Percentiles rank a stretch among this genome's conserved stretches.
Evolutionary conservation across 1,140 invertebrate species (phyloP).

Genomic region (Meteorus sp.): DNA sequence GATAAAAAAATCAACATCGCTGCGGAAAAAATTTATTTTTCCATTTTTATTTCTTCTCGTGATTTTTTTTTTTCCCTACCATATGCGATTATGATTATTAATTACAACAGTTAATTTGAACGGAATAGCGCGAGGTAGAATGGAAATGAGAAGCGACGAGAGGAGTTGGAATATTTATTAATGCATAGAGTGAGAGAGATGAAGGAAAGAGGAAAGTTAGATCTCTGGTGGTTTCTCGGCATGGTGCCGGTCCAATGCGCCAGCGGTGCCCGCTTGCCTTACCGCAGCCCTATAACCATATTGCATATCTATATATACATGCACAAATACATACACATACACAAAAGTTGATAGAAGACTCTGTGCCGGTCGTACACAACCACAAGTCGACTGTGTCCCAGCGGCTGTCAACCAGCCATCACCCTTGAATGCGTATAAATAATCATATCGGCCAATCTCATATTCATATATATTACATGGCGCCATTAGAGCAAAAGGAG

Average conservation of each 20-base stretch:
- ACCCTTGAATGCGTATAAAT: slow-evolving; percentile 50
- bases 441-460: slow-evolving; percentile 49
- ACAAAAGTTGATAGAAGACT: not conserved
- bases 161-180: not conserved
- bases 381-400: slow-evolving; percentile 29
- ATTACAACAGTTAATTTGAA: slow-evolving; percentile 7
- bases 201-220: slow-evolving; percentile 1
- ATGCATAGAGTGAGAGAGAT: not conserved
- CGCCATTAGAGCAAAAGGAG: slow-evolving; percentile 7
- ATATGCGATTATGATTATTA: not conserved
- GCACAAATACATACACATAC: not conserved
- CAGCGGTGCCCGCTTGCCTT: slow-evolving; percentile 36
- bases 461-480: slow-evolving; percentile 39
- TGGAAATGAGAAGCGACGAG: not conserved
- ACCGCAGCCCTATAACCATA: slow-evolving; percentile 31
- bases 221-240: slow-evolving; percentile 7
- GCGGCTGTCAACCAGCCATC: slow-evolving; percentile 47
- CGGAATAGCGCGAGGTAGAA: not conserved
- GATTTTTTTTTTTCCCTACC: not conserved
- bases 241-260: slow-evolving; percentile 10
- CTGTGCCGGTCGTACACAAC: not conserved
- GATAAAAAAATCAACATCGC: no score
- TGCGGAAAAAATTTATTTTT: no score
- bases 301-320: not conserved
- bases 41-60: not conserved